Percentiles rank a stretch among this genome's conserved stretches.
These are phyloP conservation scores for Erebia aethiops DNA, from an alignment of 2,888 invertebrate species.

Conservation along the genomic window DNA sequence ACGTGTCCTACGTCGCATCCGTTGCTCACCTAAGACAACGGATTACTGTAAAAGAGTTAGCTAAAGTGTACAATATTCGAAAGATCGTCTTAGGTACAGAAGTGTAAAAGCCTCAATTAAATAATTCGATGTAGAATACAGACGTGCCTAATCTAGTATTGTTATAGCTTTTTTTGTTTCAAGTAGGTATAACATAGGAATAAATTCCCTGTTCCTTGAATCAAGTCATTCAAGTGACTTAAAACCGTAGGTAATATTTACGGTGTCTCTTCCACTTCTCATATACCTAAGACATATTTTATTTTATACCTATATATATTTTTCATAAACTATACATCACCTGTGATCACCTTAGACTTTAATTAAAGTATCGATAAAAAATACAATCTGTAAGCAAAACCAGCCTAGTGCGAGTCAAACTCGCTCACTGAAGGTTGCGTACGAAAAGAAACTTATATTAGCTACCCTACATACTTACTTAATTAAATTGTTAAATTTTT, in stretches of 20 bases:
- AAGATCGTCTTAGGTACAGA: background rate
- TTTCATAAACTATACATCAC: background rate
- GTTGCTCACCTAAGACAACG: no score
- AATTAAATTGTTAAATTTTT: no score
- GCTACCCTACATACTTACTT: no score
- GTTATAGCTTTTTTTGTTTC: background rate
- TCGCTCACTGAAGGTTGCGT: no score
- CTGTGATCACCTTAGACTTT: background rate
- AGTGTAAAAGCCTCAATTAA: background rate
- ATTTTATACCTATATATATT: background rate
- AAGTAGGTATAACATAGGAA: background rate
- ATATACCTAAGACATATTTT: constrained; percentile 3
- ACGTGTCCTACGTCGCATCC: no score
- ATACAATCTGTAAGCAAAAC: background rate
- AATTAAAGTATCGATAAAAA: background rate
- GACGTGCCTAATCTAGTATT: background rate
- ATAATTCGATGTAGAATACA: constrained; percentile 19
- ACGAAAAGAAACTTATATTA: no score
- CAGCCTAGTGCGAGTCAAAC: no score
- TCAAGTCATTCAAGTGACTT: constrained; percentile 3
- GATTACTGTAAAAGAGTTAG: background rate
- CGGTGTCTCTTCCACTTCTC: constrained; percentile 2
- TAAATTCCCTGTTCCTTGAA: background rate
- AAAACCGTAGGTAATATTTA: constrained; percentile 11
- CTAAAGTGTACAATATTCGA: constrained; percentile 13